These are phyloP conservation scores for Steinernema scapterisci DNA, from an alignment of 2,888 invertebrate genomes.

Conservation along the genomic window DNA sequence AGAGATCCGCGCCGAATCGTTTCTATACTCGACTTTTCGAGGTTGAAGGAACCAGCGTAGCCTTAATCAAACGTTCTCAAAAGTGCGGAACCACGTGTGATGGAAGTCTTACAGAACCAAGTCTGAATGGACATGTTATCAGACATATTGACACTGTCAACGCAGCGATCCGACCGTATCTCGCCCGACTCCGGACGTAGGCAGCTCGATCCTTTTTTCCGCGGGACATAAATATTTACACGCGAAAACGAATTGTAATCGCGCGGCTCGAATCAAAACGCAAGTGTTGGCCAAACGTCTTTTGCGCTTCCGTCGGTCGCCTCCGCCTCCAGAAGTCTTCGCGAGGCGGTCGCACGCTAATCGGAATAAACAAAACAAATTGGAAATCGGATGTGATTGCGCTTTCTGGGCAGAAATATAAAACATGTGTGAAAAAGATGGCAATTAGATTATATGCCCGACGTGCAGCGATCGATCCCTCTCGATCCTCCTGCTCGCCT, in stretches of 20 bases:
- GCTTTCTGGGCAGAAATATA: constrained; percentile 16
- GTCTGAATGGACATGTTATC: no score
- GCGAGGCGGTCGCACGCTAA: neutral
- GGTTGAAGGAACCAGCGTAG: neutral
- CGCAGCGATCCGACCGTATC: constrained; percentile 10
- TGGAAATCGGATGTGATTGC: constrained; percentile 17
- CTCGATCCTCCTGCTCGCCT: neutral
- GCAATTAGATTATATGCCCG: neutral
- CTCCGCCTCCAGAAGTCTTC: neutral
- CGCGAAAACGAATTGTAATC: constrained; percentile 27
- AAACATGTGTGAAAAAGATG: constrained; percentile 30
- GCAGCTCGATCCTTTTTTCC: neutral
- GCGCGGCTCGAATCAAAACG: constrained; percentile 30
- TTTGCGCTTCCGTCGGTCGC: neutral
- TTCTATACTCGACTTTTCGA: no score
- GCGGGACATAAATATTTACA: constrained; percentile 28
- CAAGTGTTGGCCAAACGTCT: constrained; percentile 18
- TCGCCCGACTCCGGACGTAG: neutral
- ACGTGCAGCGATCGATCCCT: constrained; percentile 8
- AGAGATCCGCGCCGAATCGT: no score
- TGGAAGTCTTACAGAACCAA: no score
- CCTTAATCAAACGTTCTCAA: neutral
- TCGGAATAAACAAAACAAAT: constrained; percentile 30
- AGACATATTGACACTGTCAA: neutral
- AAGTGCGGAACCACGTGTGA: no score